Conservation (phyloP, 2,113 vertebrate species). For the Alligator sinensis region DNA sequence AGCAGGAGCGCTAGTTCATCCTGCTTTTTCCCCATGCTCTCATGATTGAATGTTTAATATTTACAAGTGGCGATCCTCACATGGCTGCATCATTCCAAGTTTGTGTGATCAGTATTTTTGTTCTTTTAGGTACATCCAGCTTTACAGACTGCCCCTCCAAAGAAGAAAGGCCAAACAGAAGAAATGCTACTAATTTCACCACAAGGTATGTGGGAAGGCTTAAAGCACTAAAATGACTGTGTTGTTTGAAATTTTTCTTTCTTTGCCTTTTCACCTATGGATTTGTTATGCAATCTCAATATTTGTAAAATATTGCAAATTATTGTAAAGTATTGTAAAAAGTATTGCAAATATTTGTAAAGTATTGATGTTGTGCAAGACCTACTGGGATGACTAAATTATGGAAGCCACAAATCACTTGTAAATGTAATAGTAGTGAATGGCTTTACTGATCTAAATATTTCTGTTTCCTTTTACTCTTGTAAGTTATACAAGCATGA, state of each 20-base stretch:
- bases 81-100: not conserved
- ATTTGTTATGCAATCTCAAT: not conserved
- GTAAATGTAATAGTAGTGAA: not conserved
- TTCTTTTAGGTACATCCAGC: slow-evolving; percentile 35
- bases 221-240: not conserved
- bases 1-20: too few species aligned
- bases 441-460: not conserved
- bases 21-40: too few species aligned
- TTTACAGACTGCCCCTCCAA: slow-evolving; percentile 26
- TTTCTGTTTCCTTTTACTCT: not conserved
- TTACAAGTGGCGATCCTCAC: not conserved
- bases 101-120: not conserved
- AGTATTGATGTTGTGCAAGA: not conserved
- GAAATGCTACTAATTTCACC: slow-evolving; percentile 23
- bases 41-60: not conserved
- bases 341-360: not conserved
- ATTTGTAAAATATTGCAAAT: not conserved
- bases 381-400: not conserved
- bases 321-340: not conserved
- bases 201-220: slow-evolving; percentile 59
- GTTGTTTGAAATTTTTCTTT: not conserved
- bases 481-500: not conserved
- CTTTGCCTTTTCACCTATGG: not conserved
- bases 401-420: not conserved
- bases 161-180: slow-evolving; percentile 70